Evolutionary conservation across 1,140 invertebrate species (phyloP).

Genomic region (Gryon sp.): DNA sequence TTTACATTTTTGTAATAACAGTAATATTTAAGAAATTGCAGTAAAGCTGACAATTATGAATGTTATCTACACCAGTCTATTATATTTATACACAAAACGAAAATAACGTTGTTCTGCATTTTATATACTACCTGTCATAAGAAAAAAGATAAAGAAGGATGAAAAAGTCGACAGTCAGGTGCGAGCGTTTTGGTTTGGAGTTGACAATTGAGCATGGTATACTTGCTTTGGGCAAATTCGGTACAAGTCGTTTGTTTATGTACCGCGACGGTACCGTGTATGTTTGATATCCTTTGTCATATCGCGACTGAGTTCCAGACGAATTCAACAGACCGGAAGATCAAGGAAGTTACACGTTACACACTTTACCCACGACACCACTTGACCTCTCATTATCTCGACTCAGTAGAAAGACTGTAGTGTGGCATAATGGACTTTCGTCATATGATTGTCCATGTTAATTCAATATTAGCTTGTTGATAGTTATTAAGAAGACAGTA

Average conservation of each 20-base stretch:
- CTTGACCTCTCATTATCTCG: constrained; percentile 66
- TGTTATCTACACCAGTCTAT: no score
- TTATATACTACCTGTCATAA: no score
- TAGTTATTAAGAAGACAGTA: constrained; percentile 45
- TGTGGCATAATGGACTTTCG: constrained; percentile 53
- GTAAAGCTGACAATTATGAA: no score
- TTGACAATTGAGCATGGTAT: neutral
- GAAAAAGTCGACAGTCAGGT: neutral
- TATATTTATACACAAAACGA: no score
- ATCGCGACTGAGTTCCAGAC: constrained; percentile 43
- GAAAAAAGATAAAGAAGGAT: no score
- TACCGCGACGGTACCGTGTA: neutral
- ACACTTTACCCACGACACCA: constrained; percentile 63
- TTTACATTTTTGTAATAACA: no score
- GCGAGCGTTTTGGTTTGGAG: neutral
- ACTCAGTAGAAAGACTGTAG: constrained; percentile 52
- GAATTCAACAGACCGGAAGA: constrained; percentile 62
- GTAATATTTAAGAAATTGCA: no score
- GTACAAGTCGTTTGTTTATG: constrained; percentile 30
- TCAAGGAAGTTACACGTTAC: constrained; percentile 65
- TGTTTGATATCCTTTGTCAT: constrained; percentile 58
- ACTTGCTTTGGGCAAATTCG: neutral
- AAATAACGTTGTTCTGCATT: no score
- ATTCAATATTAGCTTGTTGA: constrained; percentile 59
- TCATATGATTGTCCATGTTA: constrained; percentile 55